Evolutionary conservation across 2,113 vertebrate genomes (phyloP), one percentile per base, ranked within the genome.

Genomic region (Melozone crissalis): DNA sequence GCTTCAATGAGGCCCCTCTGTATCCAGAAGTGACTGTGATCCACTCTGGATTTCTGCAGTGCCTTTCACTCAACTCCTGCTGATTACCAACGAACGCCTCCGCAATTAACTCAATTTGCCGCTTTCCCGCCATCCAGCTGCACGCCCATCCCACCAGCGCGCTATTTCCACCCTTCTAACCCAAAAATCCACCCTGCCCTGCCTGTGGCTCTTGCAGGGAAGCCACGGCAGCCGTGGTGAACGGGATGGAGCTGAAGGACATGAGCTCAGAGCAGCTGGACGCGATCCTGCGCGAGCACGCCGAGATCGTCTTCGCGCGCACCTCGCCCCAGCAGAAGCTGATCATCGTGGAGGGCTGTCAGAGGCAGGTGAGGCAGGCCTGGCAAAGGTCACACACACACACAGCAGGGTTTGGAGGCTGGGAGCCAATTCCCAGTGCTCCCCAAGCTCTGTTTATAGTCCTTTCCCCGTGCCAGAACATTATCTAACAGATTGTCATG

Each of bases 271-370:
- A 98, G 89, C 95, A 98, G 73, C 92, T 98, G 84, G 98, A 98
- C 4, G 97, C 98, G 7, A 91, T 98, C 89, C 37, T 98, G 72
- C 16, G 87, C 13, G 89, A 96, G 74, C 98, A 98, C 67, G 65
- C 97, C 0, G 98, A 98, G 92, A 98, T 98, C 1, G 98, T 98
- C 55, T 98, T 98, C 44, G 98, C 98, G 14, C 97, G 98, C 33
- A 98, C 98, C 0, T 98, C 98, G 0, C 98, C 98, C 12, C 98
- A 98, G 39, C 98, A 98, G 91, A 98, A 98, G 67, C 90, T 98
- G 61, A 97, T 98, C 31, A 98, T 98, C 2, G 98, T 98, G 37
- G 98, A 98, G 68, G 98, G 98, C 76, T 98, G 98, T 35, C 98
- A 98, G 87, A 97, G 98, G 74, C 98, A 98, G 98, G 98, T 85